Base-by-base conservation (phyloP, 2,113 vertebrate genomes). In the Cyanoliseus patagonus region DNA sequence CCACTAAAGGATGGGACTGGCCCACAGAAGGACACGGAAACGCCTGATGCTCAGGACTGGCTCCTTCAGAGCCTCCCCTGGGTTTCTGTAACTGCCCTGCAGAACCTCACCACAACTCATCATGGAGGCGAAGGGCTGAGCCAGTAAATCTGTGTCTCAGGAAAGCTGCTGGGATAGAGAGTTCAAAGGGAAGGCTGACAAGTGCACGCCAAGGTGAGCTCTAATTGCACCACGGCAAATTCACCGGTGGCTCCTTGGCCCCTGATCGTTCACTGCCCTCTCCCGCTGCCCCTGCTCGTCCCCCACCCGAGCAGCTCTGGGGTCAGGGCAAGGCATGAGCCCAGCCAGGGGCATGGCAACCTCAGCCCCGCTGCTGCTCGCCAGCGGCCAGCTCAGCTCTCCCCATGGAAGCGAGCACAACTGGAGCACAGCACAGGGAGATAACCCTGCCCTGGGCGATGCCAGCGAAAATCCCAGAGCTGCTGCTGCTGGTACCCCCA, bases 381-480 rank as follows among this genome's bases (percentile, higher is more conserved):
- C 44, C 83, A 8, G 0, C 1, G 1, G 62, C 68, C 24, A 28
- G 62, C 67, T 27, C 35, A 0, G 30, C 18, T 42, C 70, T 42
- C 6, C 1, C 5, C 1, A 19, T 0, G n/a, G 87, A 4, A 31
- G 8, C 0, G 3, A n/a, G 23, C 33, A 1, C 6, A 20, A 44
- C 47, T 19, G 33, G 10, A 24, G 22, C 3, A 1, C 6, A 31
- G 42, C 3, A 1, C 10, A 0, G 61, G 62, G 64, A 39, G n/a
- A 49, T 3, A 6, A 13, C 41, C 18, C 3, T 1, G 62, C 17
- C 41, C 25, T 0, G 7, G 33, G 37, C 0, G 0, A 18, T 6
- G 78, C 44, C 63, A 3, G 42, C 0, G 1, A 12, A 25, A 44
- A 39, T 9, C 23, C 4, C 5, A 17, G 27, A 51, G 2, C 28